phyloP scores from a whole-genome alignment of 2,888 invertebrate species.

The Yponomeuta sedellus region DNA sequence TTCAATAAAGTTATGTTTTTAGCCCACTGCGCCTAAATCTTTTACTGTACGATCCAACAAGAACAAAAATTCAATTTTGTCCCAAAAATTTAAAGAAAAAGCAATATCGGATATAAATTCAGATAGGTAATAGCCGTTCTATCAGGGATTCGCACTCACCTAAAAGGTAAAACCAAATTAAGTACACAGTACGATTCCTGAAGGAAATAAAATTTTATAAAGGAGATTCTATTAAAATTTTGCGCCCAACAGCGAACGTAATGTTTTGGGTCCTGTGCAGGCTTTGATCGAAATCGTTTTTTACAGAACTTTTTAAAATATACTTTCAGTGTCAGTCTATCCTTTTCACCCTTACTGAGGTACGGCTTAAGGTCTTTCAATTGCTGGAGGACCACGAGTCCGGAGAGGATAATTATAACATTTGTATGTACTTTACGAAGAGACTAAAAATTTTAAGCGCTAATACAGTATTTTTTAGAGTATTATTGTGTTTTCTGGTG shows the following conservation, averaged over 20 bases:
- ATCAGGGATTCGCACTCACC: neutral
- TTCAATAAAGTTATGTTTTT: too few species aligned
- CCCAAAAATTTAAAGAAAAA: neutral
- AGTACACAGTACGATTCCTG: slow-evolving; percentile 32
- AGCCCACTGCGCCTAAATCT: neutral
- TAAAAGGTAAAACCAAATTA: slow-evolving; percentile 34
- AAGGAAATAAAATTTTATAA: slow-evolving; percentile 50
- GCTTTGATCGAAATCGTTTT: neutral
- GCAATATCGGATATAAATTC: neutral
- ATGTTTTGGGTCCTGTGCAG: neutral
- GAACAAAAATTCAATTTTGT: neutral
- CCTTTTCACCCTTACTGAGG: neutral
- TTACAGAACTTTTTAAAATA: neutral
- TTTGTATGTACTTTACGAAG: too few species aligned
- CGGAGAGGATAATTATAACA: too few species aligned
- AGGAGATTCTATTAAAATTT: slow-evolving; percentile 51
- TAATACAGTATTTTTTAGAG: too few species aligned
- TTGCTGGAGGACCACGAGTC: too few species aligned
- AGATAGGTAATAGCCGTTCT: neutral
- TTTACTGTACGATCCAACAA: neutral
- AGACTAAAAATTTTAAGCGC: too few species aligned
- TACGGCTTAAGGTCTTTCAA: neutral
- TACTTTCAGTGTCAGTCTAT: neutral
- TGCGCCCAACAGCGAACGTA: slow-evolving; percentile 36
- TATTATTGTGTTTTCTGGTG: too few species aligned